These are phyloP conservation scores for Lithophane semibrunnea DNA, from an alignment of 2,888 invertebrate genomes.

Conservation along the genomic window DNA sequence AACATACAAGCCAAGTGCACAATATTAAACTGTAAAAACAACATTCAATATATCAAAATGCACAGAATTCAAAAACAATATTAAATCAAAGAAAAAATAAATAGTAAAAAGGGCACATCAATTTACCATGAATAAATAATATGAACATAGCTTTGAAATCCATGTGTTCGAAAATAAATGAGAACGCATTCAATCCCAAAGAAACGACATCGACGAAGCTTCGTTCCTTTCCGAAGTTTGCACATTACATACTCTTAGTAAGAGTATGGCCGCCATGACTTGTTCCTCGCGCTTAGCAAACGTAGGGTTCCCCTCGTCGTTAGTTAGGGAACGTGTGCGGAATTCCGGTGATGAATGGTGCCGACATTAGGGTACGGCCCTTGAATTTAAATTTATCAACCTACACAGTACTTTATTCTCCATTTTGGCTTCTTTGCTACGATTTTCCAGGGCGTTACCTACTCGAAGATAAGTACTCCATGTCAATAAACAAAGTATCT, in stretches of 20 bases:
- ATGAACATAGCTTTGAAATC: background rate
- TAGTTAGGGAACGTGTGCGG: constrained; percentile 67
- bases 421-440: background rate
- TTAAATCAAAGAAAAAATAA: background rate
- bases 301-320: constrained; percentile 62
- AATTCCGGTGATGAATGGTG: constrained; percentile 65
- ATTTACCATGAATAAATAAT: background rate
- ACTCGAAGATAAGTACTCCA: background rate
- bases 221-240: constrained; percentile 16
- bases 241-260: constrained; percentile 17
- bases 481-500: background rate
- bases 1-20: background rate
- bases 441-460: background rate
- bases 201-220: background rate
- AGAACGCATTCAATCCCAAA: background rate
- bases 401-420: constrained; percentile 10
- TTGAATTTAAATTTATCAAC: constrained; percentile 66
- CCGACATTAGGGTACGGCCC: constrained; percentile 59
- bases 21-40: background rate
- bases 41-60: too few species aligned
- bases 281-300: constrained; percentile 50
- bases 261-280: constrained; percentile 34
- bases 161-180: constrained; percentile 8
- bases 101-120: background rate
- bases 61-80: background rate